A percentile compares a stretch with the other conserved stretches of the same genome.
phyloP scores from a whole-genome alignment of 2,888 invertebrate genomes.

The Penaeus monodon region DNA sequence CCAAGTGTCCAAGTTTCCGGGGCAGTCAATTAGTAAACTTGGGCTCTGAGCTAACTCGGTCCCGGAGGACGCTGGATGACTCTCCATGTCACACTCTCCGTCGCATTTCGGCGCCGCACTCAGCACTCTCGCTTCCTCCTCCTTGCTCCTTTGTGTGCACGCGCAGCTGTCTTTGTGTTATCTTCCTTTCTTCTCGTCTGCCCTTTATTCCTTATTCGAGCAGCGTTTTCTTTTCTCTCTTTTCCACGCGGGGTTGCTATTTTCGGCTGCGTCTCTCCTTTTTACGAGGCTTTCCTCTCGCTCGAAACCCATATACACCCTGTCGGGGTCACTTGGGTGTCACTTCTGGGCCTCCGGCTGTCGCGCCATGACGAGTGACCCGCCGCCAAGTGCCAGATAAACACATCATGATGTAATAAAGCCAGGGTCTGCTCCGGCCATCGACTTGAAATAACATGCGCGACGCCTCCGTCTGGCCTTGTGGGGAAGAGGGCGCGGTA shows the following conservation, averaged over 20 bases:
- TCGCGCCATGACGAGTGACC: too few species aligned
- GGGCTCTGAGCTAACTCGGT: not conserved
- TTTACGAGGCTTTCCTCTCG: not conserved
- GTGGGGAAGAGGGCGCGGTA: too few species aligned
- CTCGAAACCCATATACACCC: too few species aligned
- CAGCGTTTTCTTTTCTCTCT: not conserved
- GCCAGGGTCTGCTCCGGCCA: too few species aligned
- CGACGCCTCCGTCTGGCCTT: too few species aligned
- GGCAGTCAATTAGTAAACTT: too few species aligned
- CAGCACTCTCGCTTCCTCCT: not conserved
- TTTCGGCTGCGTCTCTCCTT: not conserved
- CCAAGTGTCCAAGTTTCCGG: too few species aligned
- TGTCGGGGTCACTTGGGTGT: too few species aligned
- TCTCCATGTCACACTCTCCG: not conserved
- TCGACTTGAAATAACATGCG: too few species aligned
- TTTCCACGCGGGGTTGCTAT: not conserved
- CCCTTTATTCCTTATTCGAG: not conserved
- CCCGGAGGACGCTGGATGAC: not conserved
- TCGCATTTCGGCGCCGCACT: not conserved
- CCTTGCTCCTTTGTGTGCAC: not conserved
- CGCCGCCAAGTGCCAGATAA: too few species aligned
- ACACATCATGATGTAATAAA: too few species aligned
- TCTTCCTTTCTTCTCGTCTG: not conserved
- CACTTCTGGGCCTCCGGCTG: too few species aligned
- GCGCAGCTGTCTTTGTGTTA: not conserved